Percentiles rank a stretch among this genome's conserved stretches.
These are phyloP conservation scores for Geophilus truncorum DNA, from an alignment of 2,888 invertebrate species.

Conservation along the genomic window DNA sequence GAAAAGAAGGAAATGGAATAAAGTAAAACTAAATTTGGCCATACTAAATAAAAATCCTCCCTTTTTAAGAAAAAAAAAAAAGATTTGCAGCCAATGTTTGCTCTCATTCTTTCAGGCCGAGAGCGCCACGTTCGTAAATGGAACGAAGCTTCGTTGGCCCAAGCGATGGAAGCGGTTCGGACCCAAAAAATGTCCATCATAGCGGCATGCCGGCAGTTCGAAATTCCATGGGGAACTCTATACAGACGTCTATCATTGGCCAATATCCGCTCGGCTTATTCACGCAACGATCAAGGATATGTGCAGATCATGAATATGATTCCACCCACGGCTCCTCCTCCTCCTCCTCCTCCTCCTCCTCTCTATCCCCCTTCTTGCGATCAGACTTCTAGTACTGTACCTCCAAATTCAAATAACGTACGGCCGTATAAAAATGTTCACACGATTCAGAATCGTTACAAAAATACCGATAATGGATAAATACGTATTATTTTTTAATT, in stretches of 20 bases:
- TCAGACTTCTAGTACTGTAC: not conserved
- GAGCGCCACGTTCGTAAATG: conserved; percentile 34
- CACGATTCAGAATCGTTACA: not conserved
- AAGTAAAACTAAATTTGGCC: not conserved
- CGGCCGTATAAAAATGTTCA: conserved; percentile 17
- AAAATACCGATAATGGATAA: not conserved
- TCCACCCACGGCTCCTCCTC: not conserved
- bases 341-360: not conserved
- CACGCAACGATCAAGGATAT: conserved; percentile 31
- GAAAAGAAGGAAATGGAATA: not conserved
- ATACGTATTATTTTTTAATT: not conserved
- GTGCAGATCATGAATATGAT: conserved; percentile 25
- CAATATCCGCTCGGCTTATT: conserved; percentile 33
- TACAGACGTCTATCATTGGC: conserved; percentile 31
- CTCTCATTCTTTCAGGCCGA: conserved; percentile 34
- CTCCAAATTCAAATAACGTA: conserved; percentile 6
- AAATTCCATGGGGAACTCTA: conserved; percentile 33
- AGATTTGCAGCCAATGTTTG: conserved; percentile 14
- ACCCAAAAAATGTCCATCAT: conserved; percentile 33
- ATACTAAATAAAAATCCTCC: not conserved
- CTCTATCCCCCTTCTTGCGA: not conserved
- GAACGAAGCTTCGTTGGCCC: conserved; percentile 33
- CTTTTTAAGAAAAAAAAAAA: not conserved
- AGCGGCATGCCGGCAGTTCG: conserved; percentile 33
- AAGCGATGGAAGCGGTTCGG: conserved; percentile 35